A percentile compares a stretch with the other conserved stretches of the same genome.
phyloP scores from a whole-genome alignment of 2,888 invertebrate species.

The Dynastes grantii region DNA sequence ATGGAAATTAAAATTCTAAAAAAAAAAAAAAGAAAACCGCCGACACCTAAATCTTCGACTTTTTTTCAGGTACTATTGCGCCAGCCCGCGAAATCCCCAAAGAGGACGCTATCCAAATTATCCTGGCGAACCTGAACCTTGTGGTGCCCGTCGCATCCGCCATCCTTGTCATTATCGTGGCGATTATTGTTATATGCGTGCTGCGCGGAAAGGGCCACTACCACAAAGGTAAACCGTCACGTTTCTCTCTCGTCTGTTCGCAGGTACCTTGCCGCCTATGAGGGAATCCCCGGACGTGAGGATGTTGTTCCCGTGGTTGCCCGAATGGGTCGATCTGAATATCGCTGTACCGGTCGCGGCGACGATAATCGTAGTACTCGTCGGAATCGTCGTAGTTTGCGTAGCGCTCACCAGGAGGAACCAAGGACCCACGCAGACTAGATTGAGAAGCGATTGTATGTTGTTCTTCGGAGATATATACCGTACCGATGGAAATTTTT shows the following conservation, averaged over 20 bases:
- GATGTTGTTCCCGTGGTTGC: constrained; percentile 83
- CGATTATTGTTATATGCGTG: constrained; percentile 93
- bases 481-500: too few species aligned
- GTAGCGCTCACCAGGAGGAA: constrained; percentile 87
- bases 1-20: constrained; percentile 32
- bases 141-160: constrained; percentile 95
- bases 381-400: constrained; percentile 92
- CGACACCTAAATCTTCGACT: constrained; percentile 2
- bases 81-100: constrained; percentile 90
- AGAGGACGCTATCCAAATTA: constrained; percentile 89
- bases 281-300: constrained; percentile 73
- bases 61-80: constrained; percentile 93
- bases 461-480: constrained; percentile 64
- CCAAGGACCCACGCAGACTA: constrained; percentile 78
- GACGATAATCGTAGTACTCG: constrained; percentile 90
- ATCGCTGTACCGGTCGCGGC: constrained; percentile 93
- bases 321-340: constrained; percentile 90
- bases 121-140: constrained; percentile 92
- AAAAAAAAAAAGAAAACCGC: constrained; percentile 32
- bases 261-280: constrained; percentile 88
- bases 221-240: constrained; percentile 82
- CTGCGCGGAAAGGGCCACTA: constrained; percentile 88
- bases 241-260: constrained; percentile 61
- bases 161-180: constrained; percentile 92
- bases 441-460: constrained; percentile 90